A percentile compares a stretch with the other conserved stretches of the same genome.
Evolutionary conservation across 2,113 vertebrate species (phyloP).

Genomic region (Percopsis transmontana): DNA sequence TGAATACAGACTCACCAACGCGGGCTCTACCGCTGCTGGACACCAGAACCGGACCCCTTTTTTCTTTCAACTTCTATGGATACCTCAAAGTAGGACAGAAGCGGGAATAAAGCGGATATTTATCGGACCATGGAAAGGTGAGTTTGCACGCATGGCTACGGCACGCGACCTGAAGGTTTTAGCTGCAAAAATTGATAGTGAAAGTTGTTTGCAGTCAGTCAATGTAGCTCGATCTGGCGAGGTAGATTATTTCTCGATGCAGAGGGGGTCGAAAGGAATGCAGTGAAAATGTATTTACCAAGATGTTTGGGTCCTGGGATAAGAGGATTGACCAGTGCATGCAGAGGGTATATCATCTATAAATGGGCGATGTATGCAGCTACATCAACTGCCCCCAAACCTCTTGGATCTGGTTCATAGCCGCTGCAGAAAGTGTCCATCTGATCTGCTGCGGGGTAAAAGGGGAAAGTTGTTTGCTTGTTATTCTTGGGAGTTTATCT

Average conservation of each 20-base stretch:
- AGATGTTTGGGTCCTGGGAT: background rate
- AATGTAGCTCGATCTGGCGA: background rate
- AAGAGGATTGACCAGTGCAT: background rate
- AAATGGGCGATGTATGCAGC: background rate
- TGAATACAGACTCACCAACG: conserved; percentile 6
- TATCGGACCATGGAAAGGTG: conserved; percentile 45
- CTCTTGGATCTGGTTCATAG: background rate
- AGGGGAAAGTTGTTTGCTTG: conserved; percentile 9
- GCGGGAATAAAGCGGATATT: conserved; percentile 10
- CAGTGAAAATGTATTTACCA: conserved; percentile 5
- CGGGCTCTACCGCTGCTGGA: conserved; percentile 3
- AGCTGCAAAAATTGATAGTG: background rate
- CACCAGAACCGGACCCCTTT: background rate
- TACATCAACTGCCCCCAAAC: background rate
- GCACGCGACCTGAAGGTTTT: background rate
- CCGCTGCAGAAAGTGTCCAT: background rate
- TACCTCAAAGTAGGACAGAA: conserved; percentile 33
- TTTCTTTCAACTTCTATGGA: conserved; percentile 34
- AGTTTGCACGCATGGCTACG: conserved; percentile 14
- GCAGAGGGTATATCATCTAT: background rate
- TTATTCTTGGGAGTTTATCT: background rate
- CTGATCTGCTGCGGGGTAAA: background rate
- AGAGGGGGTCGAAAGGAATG: conserved; percentile 11
- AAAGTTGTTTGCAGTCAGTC: conserved; percentile 18
- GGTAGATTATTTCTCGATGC: background rate